Evolutionary conservation across 2,888 invertebrate species (phyloP), one percentile per base, ranked within the genome.

Genomic region (Himalopsyche tibetana): DNA sequence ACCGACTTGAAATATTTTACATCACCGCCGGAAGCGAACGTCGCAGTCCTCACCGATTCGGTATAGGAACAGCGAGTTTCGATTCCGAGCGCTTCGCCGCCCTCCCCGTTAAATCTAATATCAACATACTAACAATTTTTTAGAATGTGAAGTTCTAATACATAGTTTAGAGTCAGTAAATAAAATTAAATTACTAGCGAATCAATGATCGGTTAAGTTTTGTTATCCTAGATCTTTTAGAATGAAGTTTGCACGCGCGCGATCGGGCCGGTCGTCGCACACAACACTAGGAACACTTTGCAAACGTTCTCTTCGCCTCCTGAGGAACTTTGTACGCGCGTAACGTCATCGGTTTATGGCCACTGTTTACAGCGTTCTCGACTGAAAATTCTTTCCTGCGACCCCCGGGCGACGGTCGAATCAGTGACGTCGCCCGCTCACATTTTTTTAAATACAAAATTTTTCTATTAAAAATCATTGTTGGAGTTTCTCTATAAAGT

Each of bases 1-100:
- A 91, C 91, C 92, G 93, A 93, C 91, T 90, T 88, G 88, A 90
- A 91, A 92, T 90, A 87, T 87, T 85, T 87, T 92, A 91, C 86
- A 81, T 81, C 83, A 83, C 28, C 84, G 38, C 69, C 79, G 36
- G 84, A 51, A 83, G 63, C 63, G 63, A 83, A 74, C 79, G 55
- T 80, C 56, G 84, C 84, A 84, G 86, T 82, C 80, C 84, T 82
- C 83, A 79, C 83, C 79, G 86, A 82, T 84, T 82, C 86, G 84
- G 81, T 45, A 55, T 93, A 93, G 93, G 93, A 93, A 93, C 93
- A 93, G 93, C 93, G 93, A 93, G 91, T 93, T 93, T 93, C 87
- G 81, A 84, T 86, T 83, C 93, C 86, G 80, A 81, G 82, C 45
- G 45, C 42, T 19, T 45, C 83, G 74, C 74, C 19, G 51, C 51